phyloP scores from a whole-genome alignment of 2,113 vertebrate species.

The Heterotilapia buettikoferi region DNA sequence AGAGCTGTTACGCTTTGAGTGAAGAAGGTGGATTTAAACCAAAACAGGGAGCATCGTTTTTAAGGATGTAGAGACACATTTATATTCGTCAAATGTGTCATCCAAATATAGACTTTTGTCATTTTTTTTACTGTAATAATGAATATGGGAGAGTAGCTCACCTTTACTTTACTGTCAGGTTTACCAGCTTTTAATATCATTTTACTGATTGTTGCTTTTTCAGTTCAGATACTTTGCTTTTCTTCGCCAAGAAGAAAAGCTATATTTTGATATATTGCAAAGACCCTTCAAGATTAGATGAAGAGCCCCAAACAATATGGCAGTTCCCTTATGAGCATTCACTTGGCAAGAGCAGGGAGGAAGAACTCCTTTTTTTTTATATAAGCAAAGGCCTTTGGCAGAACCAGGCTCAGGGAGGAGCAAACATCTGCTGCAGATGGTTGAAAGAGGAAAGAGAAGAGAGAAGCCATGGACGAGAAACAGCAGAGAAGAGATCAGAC shows the following conservation, averaged over 20 bases:
- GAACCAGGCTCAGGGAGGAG: too few relatives aligned
- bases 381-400: accelerated
- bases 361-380: not conserved
- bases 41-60: not conserved
- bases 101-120: not conserved
- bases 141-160: not conserved
- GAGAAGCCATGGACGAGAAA: too few relatives aligned
- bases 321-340: not conserved
- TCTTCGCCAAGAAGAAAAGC: not conserved
- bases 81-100: not conserved
- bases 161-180: accelerated
- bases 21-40: not conserved
- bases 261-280: not conserved
- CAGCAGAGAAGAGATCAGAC: not conserved
- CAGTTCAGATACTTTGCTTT: not conserved
- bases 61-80: not conserved
- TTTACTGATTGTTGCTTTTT: not conserved
- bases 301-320: accelerated
- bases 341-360: not conserved
- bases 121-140: not conserved
- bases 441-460: too few relatives aligned
- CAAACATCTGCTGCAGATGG: too few relatives aligned
- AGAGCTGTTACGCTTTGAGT: not conserved
- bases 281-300: not conserved
- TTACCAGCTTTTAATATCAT: not conserved